A percentile compares a stretch with the other conserved stretches of the same genome.
Evolutionary conservation across 2,113 vertebrate genomes (phyloP).

Genomic region (Bettongia penicillata): DNA sequence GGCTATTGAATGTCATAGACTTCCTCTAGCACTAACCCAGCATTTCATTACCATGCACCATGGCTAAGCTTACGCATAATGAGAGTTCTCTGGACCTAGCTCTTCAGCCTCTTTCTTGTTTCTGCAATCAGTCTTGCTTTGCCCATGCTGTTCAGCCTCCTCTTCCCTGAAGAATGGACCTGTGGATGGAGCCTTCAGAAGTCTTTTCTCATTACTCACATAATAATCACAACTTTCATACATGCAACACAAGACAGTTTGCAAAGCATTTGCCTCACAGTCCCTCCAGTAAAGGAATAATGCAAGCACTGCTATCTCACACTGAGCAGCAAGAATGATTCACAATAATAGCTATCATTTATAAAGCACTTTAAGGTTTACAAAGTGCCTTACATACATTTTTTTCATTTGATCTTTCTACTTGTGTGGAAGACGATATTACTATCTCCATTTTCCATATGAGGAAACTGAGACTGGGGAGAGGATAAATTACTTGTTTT

Average conservation of each 20-base stretch:
- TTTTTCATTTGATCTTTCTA: neutral
- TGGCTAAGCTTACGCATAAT: constrained; percentile 38
- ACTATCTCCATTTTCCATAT: neutral
- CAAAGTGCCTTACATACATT: neutral
- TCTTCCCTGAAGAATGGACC: neutral
- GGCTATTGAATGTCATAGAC: constrained; percentile 67
- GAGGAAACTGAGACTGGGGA: neutral
- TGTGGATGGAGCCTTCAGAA: neutral
- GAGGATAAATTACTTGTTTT: neutral
- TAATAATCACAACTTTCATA: neutral
- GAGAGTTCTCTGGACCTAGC: constrained; percentile 1
- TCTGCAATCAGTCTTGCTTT: neutral
- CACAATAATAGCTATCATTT: neutral
- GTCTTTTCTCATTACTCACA: neutral
- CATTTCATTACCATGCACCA: constrained; percentile 64
- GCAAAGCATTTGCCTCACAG: neutral
- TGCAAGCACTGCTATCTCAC: neutral
- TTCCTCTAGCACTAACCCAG: constrained; percentile 4
- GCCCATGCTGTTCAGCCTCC: neutral
- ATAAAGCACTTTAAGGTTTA: neutral
- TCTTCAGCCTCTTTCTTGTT: neutral
- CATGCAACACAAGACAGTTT: neutral
- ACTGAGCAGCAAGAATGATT: neutral
- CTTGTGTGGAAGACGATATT: neutral
- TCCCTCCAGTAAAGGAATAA: neutral